Evolutionary conservation across 2,888 invertebrate genomes (phyloP), one percentile per base, ranked within the genome.

Genomic region (Gnatocerus cornutus): DNA sequence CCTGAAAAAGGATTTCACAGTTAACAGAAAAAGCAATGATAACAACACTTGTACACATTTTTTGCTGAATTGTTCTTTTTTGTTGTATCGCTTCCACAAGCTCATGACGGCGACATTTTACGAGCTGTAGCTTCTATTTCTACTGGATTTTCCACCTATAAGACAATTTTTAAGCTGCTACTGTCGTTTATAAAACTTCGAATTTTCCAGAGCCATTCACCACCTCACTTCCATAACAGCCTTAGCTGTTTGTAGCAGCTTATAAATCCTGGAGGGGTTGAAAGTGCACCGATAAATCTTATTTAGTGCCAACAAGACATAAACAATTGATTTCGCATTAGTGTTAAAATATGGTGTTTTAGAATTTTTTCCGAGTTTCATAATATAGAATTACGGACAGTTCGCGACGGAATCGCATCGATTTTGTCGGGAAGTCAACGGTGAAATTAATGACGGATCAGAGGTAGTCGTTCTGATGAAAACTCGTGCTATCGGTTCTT

Each of bases 261-360:
- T 68, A 68, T 68, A 68, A 68, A 68, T 68, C 61, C 27, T 55
- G 10, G 45, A 27, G 55, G 62, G 68, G 68, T 61, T 53, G 62
- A 53, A 68, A 68, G 53, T 68, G 67, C 50, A 16, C 16, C 52
- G 33, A 68, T 68, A 68, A 68, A 68, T 68, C 68, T 61, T 61
- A 46, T 68, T 68, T 68, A 68, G 61, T 45, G 68, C 27, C 68
- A 68, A 59, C 67, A 68, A 68, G 68, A 68, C 68, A 68, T 67
- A 50, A 68, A 68, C 61, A 61, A 62, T 68, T 53, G 68, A 68
- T 61, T 61, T 68, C 53, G 37, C 50, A 68, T 68, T 45, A 68
- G 66, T 53, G 21, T n/a, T 9, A 33, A 63, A 63, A 63, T 62
- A 41, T 62, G 37, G 33, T 29, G 45, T 29, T 29, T 59, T 45